phyloP scores from a whole-genome alignment of 2,888 invertebrate species.

The Alitta virens region DNA sequence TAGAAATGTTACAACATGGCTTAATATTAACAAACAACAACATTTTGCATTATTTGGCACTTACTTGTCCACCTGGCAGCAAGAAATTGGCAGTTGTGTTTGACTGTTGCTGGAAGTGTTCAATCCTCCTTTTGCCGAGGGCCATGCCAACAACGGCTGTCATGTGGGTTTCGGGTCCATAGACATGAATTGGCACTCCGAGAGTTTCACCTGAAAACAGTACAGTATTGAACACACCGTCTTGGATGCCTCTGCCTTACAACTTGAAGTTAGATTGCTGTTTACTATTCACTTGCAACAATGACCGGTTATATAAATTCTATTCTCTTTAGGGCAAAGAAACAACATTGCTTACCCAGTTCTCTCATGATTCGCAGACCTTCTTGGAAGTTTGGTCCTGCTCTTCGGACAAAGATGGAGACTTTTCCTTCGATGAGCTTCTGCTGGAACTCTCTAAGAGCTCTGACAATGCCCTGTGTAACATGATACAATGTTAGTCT shows the following conservation, averaged over 20 bases:
- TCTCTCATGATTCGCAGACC: constrained; percentile 92
- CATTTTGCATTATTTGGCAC: too few species aligned
- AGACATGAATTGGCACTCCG: constrained; percentile 88
- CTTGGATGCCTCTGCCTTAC: too few species aligned
- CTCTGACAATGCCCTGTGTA: constrained; percentile 87
- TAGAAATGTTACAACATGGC: too few species aligned
- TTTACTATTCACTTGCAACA: too few species aligned
- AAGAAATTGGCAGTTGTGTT: constrained; percentile 84
- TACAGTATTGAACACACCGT: too few species aligned
- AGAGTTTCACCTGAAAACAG: constrained; percentile 63
- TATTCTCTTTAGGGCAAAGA: too few species aligned
- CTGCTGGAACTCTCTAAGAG: constrained; percentile 87
- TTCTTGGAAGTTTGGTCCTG: constrained; percentile 99
- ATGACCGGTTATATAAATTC: too few species aligned
- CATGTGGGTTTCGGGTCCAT: constrained; percentile 99
- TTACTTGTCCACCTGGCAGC: constrained; percentile 69
- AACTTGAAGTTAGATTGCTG: too few species aligned
- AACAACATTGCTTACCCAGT: constrained; percentile 67
- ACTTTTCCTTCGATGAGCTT: constrained; percentile 87
- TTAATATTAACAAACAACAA: too few species aligned
- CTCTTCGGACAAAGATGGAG: constrained; percentile 91
- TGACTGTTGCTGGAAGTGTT: constrained; percentile 65
- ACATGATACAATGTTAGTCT: too few species aligned
- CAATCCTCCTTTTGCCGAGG: constrained; percentile 69
- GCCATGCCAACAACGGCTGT: constrained; percentile 99